A percentile compares a stretch with the other conserved stretches of the same genome.
Evolutionary conservation across 2,797 vertebrate genomes (phyloP).

Genomic region (Muscicapa comitata): DNA sequence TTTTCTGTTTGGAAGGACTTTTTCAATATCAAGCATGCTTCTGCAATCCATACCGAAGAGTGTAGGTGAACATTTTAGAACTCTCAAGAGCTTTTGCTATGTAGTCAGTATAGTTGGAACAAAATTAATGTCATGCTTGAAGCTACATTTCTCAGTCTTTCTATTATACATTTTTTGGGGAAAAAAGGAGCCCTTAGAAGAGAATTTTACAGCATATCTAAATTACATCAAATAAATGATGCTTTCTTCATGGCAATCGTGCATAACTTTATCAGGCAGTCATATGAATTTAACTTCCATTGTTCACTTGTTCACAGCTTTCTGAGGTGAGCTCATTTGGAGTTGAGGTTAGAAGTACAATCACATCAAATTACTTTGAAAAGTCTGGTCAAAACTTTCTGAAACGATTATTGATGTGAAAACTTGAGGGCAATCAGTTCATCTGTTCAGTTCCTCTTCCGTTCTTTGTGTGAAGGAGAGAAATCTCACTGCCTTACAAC

Average conservation of each 20-base stretch:
- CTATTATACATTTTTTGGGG: background rate
- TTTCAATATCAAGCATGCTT: background rate
- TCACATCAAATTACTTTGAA: background rate
- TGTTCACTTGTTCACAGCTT: background rate
- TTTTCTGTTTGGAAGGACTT: background rate
- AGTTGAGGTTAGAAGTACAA: background rate
- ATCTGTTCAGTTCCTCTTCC: background rate
- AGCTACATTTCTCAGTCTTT: background rate
- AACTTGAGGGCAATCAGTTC: background rate
- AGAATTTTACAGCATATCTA: background rate
- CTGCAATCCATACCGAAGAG: background rate
- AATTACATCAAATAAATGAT: background rate
- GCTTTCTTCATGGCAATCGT: background rate
- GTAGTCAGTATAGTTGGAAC: background rate
- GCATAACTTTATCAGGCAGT: background rate
- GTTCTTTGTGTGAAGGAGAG: background rate
- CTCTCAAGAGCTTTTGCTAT: background rate
- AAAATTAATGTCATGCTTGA: background rate
- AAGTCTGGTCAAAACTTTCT: conserved; percentile 1
- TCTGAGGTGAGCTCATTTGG: background rate
- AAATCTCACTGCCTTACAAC: background rate
- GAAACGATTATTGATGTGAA: background rate
- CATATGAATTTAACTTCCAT: background rate
- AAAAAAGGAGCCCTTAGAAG: background rate
- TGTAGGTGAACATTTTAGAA: background rate